A percentile compares a stretch with the other conserved stretches of the same genome.
Conservation (phyloP, 2,888 invertebrate genomes). For the Platycheirus albimanus region DNA sequence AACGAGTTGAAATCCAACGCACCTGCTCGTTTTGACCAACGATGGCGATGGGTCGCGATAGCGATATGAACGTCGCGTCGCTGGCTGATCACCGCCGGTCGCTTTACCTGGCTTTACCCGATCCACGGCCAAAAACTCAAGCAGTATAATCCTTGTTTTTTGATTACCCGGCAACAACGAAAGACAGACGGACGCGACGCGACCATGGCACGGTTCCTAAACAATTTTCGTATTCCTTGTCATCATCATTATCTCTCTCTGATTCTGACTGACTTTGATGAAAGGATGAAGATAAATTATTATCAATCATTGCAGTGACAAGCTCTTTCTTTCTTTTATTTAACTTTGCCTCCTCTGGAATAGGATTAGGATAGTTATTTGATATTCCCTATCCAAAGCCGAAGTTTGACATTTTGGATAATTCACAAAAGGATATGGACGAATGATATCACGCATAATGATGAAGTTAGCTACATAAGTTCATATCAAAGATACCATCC, state of each 20-base stretch:
- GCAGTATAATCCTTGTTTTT: constrained; percentile 68
- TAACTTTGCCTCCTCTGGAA: neutral
- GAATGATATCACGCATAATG: constrained; percentile 61
- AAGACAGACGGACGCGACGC: constrained; percentile 1
- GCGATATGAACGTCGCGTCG: neutral
- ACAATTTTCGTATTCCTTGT: constrained; percentile 34
- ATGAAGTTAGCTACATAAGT: constrained; percentile 32
- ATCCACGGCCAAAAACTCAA: constrained; percentile 18
- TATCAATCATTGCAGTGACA: constrained; percentile 39
- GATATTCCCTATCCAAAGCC: constrained; percentile 39
- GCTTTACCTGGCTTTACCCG: neutral
- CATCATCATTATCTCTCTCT: constrained; percentile 22
- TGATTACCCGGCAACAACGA: constrained; percentile 47
- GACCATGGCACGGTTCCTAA: neutral
- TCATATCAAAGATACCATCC: no score
- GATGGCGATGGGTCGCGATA: neutral
- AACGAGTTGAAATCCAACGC: constrained; percentile 70
- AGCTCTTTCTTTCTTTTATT: neutral
- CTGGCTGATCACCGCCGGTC: neutral
- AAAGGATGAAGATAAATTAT: constrained; percentile 63
- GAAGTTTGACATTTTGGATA: constrained; percentile 47
- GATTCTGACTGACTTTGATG: constrained; percentile 37
- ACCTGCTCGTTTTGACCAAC: constrained; percentile 52
- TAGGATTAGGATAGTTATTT: constrained; percentile 43
- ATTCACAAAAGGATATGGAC: constrained; percentile 42